A percentile compares a stretch with the other conserved stretches of the same genome.
Evolutionary conservation across 1,140 invertebrate genomes (phyloP).

Genomic region (Tetramorium alpestre): DNA sequence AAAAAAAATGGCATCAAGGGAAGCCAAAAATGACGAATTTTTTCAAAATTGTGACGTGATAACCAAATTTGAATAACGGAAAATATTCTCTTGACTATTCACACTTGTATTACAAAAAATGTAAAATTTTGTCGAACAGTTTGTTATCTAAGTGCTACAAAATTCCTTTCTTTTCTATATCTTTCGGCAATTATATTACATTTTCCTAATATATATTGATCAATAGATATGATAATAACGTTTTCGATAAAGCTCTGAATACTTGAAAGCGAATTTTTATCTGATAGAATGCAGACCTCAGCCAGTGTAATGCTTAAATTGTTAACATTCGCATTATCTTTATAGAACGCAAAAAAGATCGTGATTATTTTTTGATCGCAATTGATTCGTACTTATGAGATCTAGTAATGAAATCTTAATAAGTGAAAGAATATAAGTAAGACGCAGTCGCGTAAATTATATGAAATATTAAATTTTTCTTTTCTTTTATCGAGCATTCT

Average conservation of each 20-base stretch:
- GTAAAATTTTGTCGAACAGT: no score
- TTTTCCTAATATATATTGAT: neutral
- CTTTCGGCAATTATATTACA: neutral
- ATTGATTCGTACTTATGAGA: neutral
- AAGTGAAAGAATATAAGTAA: neutral
- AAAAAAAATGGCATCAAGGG: no score
- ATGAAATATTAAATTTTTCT: neutral
- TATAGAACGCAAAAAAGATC: conserved; percentile 3
- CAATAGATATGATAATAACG: neutral
- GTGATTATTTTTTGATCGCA: conserved; percentile 9
- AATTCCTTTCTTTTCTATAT: neutral
- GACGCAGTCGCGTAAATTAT: neutral
- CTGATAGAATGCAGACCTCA: neutral
- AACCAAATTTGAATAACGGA: no score
- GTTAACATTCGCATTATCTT: conserved; percentile 28
- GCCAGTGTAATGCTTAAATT: neutral
- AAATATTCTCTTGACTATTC: no score
- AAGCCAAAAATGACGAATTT: no score
- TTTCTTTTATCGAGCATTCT: neutral
- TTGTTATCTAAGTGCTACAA: neutral
- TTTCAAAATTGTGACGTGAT: no score
- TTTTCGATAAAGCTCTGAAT: neutral
- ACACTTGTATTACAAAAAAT: no score
- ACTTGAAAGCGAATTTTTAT: conserved; percentile 34
- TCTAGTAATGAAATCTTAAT: neutral